Evolutionary conservation across 2,888 invertebrate species (phyloP).

Genomic region (Archips xylosteana): DNA sequence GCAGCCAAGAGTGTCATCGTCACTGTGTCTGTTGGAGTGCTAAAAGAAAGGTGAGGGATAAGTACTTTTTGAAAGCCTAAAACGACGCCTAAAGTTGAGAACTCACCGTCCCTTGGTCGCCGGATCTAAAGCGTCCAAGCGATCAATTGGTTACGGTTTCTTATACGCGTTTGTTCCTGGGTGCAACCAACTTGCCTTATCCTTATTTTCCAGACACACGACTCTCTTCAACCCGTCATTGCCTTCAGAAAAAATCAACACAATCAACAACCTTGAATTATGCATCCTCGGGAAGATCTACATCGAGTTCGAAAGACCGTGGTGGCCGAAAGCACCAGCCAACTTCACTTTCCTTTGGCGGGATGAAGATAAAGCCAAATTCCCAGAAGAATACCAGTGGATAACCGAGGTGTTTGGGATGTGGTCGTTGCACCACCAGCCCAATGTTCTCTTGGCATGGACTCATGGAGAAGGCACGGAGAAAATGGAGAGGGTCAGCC

Average conservation of each 20-base stretch:
- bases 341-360: constrained; percentile 86
- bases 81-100: no score
- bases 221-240: constrained; percentile 86
- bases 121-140: no score
- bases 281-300: constrained; percentile 90
- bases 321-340: constrained; percentile 85
- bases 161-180: no score
- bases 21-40: constrained; percentile 88
- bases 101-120: no score
- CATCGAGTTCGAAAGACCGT: constrained; percentile 87
- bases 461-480: constrained; percentile 87
- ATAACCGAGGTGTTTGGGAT: constrained; percentile 87
- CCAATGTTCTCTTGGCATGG: constrained; percentile 88
- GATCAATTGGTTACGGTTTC: no score
- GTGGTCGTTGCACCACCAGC: constrained; percentile 85
- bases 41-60: constrained; percentile 83
- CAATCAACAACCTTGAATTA: constrained; percentile 87
- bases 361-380: constrained; percentile 79
- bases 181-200: not conserved
- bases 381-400: constrained; percentile 83
- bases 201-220: constrained; percentile 65
- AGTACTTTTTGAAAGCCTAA: not conserved
- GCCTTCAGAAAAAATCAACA: constrained; percentile 81
- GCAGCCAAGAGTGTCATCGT: constrained; percentile 87
- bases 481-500: constrained; percentile 85